Conservation (phyloP, 2,797 vertebrate species). For the Loriculus beryllinus region DNA sequence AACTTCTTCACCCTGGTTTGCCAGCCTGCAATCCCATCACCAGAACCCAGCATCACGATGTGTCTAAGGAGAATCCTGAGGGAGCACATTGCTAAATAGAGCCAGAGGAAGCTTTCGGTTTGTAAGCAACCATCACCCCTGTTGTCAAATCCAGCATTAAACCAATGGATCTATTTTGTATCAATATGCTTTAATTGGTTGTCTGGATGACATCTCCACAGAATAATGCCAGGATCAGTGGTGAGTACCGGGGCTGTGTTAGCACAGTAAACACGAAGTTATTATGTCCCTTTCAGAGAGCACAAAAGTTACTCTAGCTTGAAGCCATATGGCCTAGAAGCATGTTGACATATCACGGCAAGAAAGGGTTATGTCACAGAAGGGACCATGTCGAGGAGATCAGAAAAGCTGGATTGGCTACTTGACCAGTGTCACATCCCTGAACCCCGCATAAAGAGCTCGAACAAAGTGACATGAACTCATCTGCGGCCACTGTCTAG, state of each 20-base stretch:
- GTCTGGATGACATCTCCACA: conserved; percentile 17
- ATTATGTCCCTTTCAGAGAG: conserved; percentile 18
- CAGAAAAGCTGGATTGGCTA: conserved; percentile 60
- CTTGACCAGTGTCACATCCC: conserved; percentile 67
- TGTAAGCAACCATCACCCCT: not conserved
- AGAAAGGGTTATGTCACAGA: conserved; percentile 55
- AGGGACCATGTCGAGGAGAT: conserved; percentile 47
- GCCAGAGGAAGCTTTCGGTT: not conserved
- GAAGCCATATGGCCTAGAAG: conserved; percentile 57
- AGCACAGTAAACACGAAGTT: conserved; percentile 21
- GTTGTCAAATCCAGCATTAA: not conserved
- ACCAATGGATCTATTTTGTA: not conserved
- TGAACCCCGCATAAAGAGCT: conserved; percentile 49
- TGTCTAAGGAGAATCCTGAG: not conserved
- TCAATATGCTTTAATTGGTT: not conserved
- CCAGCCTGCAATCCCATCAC: not conserved
- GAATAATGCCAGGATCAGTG: not conserved
- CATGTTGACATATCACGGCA: conserved; percentile 55
- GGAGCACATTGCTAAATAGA: not conserved
- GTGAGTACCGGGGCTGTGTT: not conserved
- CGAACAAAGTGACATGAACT: conserved; percentile 63
- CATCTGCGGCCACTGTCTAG: conserved; percentile 78
- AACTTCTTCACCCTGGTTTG: not conserved
- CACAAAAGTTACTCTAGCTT: conserved; percentile 47
- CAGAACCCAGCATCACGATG: not conserved